Evolutionary conservation across 1,140 invertebrate species (phyloP), one percentile per base, ranked within the genome.

Genomic region (Drosophila navojoa): DNA sequence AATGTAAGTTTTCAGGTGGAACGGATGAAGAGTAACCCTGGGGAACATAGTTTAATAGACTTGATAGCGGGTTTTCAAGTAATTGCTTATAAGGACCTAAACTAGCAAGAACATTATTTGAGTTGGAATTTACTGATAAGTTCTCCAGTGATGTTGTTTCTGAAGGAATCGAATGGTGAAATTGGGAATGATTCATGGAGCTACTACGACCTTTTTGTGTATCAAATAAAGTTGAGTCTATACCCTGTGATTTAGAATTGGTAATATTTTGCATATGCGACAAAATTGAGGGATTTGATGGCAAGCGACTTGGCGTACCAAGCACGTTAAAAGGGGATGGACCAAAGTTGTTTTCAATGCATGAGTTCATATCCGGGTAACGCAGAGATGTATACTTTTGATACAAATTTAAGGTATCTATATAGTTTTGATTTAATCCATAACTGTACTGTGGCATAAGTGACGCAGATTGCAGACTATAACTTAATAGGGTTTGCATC

Each of bases 401-500:
- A 59, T 76, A 79, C 54, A 76, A 44, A 38, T 63, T 72, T 22
- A 79, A 68, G 4, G 69, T 67, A 27, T 85, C 79, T 35, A 85
- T 50, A 68, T 81, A 85, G 44, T 53, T 76, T 55, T 69, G 79
- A 72, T 60, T 74, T 27, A 70, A 55, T 5, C 55, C 66, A 15
- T 77, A 79, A 52, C 59, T 72, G 16, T 77, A 77, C 7, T 54
- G 69, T 45, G 63, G 77, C 13, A 79, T 68, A 3, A 79, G 10
- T 4, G 74, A 58, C 0, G 74, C 64, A 4, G 74, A 72, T 58
- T 79, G 77, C 1, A 76, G 69, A 11, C 77, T 77, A 16, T 81
- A 81, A 52, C 72, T 82, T 22, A 86, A 44, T 1, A 86, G 66
- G 5, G 74, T 69, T 57, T 79, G 75, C 79, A 82, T 82, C 79